Percentiles rank a stretch among this genome's conserved stretches.
Conservation (phyloP, 2,113 vertebrate genomes). For the Axis porcinus region DNA sequence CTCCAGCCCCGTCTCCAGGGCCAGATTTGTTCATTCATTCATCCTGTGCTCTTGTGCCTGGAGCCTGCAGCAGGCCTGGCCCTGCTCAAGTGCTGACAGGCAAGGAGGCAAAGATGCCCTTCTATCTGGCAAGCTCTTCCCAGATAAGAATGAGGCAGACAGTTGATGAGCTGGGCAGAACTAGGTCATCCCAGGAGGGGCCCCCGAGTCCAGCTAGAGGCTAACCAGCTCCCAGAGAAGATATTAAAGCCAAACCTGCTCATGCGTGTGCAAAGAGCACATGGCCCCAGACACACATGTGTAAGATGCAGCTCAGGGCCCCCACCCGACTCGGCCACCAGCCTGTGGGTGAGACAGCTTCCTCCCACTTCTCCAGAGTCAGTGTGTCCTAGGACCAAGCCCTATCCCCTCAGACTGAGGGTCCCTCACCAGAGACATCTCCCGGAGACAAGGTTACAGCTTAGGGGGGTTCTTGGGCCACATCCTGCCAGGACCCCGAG, state of each 20-base stretch:
- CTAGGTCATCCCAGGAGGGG: not conserved
- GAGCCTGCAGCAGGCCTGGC: not conserved
- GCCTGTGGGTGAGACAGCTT: not conserved
- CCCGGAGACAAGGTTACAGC: not conserved
- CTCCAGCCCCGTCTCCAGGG: not conserved
- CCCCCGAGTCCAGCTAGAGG: not conserved
- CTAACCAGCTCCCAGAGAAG: not conserved
- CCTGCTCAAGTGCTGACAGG: not conserved
- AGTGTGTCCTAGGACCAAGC: not conserved
- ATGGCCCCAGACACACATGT: too few relatives aligned
- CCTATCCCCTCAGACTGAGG: not conserved
- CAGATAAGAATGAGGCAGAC: not conserved
- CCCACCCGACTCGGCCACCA: not conserved
- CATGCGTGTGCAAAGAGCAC: rapidly evolving
- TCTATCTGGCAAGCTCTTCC: not conserved
- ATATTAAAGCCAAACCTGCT: too few relatives aligned
- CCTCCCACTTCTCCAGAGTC: not conserved
- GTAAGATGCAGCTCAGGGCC: not conserved
- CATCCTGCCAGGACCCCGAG: not conserved
- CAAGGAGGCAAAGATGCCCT: not conserved
- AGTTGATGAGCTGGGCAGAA: not conserved
- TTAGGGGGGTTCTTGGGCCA: not conserved
- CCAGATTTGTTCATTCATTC: not conserved
- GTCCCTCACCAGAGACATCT: not conserved
- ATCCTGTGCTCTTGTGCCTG: not conserved